Conservation (phyloP, 2,888 invertebrate species). For the Cotesia congregata region DNA sequence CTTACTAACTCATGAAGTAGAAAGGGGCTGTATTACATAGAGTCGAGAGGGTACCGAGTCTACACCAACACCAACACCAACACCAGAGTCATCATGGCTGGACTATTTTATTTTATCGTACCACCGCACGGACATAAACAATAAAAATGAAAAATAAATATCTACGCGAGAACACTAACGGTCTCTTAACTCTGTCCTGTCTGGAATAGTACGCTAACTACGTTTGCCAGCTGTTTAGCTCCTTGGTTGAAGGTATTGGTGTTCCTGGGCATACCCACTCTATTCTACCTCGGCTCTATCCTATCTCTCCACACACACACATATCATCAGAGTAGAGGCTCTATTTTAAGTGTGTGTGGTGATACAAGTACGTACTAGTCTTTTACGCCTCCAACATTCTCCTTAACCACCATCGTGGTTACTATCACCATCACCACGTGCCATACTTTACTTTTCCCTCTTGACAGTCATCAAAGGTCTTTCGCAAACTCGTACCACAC, state of each 20-base stretch:
- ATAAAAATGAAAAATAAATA: not conserved
- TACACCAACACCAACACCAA: not conserved
- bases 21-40: conserved; percentile 43
- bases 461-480: conserved; percentile 42
- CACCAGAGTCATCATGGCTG: not conserved
- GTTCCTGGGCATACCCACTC: not conserved
- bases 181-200: conserved; percentile 44
- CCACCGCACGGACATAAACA: not conserved
- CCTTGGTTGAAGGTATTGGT: not conserved
- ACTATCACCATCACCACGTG: conserved; percentile 43
- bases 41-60: conserved; percentile 47
- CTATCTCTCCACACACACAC: conserved; percentile 5
- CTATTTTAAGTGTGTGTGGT: too few relatives aligned
- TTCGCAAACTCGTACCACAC: conserved; percentile 44
- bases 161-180: conserved; percentile 50
- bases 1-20: conserved; percentile 28
- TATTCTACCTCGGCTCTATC: conserved; percentile 4
- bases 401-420: conserved; percentile 9
- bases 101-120: conserved; percentile 1
- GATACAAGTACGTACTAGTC: not conserved
- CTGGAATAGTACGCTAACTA: conserved; percentile 22
- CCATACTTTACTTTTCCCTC: conserved; percentile 47
- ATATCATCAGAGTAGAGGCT: too few relatives aligned
- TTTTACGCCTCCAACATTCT: conserved; percentile 15
- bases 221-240: conserved; percentile 57